These are phyloP conservation scores for Rousettus madagascariensis DNA, from an alignment of 2,797 vertebrate genomes.

Conservation along the genomic window DNA sequence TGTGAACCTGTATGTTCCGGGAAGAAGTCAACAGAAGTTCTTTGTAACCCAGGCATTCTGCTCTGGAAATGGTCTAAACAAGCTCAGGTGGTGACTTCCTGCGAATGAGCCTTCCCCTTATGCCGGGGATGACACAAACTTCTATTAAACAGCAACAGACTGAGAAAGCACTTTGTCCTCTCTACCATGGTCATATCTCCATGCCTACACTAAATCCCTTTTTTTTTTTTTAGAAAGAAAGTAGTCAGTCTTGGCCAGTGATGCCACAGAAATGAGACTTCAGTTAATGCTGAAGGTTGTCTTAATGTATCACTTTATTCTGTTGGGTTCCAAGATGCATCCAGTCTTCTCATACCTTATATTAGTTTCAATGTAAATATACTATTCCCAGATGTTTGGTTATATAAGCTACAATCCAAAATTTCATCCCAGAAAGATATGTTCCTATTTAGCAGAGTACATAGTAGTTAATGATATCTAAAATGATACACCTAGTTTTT, in stretches of 20 bases:
- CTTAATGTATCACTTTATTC: neutral
- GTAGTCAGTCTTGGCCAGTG: neutral
- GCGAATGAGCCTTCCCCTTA: neutral
- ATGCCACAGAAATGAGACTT: neutral
- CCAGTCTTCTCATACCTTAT: neutral
- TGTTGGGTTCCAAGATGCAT: neutral
- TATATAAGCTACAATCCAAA: neutral
- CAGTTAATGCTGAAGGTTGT: neutral
- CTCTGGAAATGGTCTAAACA: neutral
- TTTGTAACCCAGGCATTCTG: neutral
- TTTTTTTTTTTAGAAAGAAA: neutral
- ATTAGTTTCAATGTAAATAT: neutral
- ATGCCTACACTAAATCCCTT: neutral
- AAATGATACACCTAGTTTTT: neutral
- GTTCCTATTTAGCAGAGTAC: neutral
- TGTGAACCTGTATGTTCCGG: neutral
- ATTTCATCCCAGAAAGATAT: neutral
- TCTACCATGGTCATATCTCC: neutral
- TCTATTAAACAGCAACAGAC: neutral
- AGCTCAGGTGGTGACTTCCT: neutral
- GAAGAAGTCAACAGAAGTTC: conserved; percentile 20
- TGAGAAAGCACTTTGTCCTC: neutral
- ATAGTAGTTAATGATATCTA: neutral
- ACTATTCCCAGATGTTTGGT: neutral
- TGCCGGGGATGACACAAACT: neutral